These are phyloP conservation scores for Coecobrya sp. DNA, from an alignment of 2,888 invertebrate species.

Conservation along the genomic window DNA sequence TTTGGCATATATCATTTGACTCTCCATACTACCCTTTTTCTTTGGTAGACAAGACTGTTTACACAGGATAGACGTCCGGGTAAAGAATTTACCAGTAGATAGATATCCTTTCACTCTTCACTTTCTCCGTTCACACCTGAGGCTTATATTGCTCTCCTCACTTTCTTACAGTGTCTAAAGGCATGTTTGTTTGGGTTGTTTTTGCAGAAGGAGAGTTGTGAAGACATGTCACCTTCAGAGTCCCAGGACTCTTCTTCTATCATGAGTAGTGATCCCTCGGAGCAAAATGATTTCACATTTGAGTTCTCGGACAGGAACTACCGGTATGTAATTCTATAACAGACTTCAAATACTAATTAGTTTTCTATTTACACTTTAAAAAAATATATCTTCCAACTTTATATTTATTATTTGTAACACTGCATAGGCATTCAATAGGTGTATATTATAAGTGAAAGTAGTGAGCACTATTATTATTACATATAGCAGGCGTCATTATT, in stretches of 20 bases:
- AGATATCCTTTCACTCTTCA: no score
- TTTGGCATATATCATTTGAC: no score
- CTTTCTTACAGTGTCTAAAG: slow-evolving; percentile 22
- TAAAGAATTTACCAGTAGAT: slow-evolving; percentile 61
- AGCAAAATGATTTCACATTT: slow-evolving; percentile 92
- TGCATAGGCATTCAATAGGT: no score
- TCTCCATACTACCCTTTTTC: no score
- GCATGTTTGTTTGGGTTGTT: background rate
- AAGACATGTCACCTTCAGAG: slow-evolving; percentile 86
- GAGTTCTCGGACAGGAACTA: slow-evolving; percentile 95
- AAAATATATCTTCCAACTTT: no score
- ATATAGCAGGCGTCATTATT: no score
- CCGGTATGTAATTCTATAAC: slow-evolving; percentile 89
- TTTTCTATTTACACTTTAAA: background rate
- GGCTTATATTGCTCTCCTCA: slow-evolving; percentile 45
- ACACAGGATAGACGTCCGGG: slow-evolving; percentile 57
- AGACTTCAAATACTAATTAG: background rate
- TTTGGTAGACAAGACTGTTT: slow-evolving; percentile 60
- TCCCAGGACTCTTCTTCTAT: slow-evolving; percentile 86
- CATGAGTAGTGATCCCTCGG: slow-evolving; percentile 89
- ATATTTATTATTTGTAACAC: no score
- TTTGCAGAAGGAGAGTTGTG: slow-evolving; percentile 86
- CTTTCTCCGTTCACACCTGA: background rate
- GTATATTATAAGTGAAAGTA: no score
- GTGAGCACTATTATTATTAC: no score